Percentiles rank a stretch among this genome's conserved stretches.
phyloP scores from a whole-genome alignment of 2,797 vertebrate genomes.

The Mormyrus proboscirostris region DNA sequence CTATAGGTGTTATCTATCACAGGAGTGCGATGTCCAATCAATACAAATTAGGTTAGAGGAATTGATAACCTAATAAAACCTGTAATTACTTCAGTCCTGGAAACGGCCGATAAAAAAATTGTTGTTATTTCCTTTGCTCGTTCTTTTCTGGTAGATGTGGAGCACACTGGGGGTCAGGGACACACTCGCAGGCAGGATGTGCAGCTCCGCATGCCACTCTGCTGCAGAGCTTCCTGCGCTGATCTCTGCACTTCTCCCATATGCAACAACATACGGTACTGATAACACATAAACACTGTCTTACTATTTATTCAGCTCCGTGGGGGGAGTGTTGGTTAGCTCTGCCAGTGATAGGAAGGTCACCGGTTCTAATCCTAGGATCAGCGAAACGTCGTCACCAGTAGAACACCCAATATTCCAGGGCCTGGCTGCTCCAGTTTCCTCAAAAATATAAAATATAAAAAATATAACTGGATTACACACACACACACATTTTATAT shows the following conservation, averaged over 20 bases:
- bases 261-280: background rate
- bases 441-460: too few relatives aligned
- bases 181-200: background rate
- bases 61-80: slow-evolving; percentile 43
- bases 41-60: slow-evolving; percentile 38
- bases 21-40: slow-evolving; percentile 34
- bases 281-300: too few relatives aligned
- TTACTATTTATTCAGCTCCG: background rate
- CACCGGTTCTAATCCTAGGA: too few relatives aligned
- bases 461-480: too few relatives aligned
- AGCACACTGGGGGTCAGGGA: background rate
- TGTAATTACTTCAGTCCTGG: slow-evolving; percentile 38
- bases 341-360: too few relatives aligned
- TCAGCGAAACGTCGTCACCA: too few relatives aligned
- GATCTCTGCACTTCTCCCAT: background rate
- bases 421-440: too few relatives aligned
- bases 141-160: background rate
- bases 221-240: background rate
- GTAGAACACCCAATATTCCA: too few relatives aligned
- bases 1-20: slow-evolving; percentile 32
- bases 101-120: slow-evolving; percentile 32
- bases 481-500: too few relatives aligned
- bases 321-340: too few relatives aligned
- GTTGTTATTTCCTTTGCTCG: slow-evolving; percentile 17
- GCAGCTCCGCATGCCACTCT: background rate